Evolutionary conservation across 2,888 invertebrate species (phyloP).

Genomic region (Netelia fuscicornis): DNA sequence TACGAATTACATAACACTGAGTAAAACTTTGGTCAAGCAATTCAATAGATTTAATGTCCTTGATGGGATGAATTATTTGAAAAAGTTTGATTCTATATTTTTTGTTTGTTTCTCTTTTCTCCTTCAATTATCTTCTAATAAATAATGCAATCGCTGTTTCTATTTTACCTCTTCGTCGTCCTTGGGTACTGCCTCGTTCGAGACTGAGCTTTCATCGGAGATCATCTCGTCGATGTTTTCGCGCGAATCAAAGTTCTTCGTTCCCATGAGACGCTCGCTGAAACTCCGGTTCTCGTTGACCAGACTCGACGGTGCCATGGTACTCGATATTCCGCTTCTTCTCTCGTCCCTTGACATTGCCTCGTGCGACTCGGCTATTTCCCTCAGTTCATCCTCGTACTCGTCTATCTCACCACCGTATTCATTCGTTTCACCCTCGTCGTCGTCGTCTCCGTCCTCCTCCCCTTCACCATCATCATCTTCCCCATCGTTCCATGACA

Average conservation of each 20-base stretch:
- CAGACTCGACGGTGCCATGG: conserved; percentile 60
- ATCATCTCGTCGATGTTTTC: conserved; percentile 74
- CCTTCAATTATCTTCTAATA: too few species aligned
- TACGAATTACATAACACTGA: background rate
- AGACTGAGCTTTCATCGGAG: conserved; percentile 76
- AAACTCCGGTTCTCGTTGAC: conserved; percentile 46
- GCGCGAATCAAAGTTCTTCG: conserved; percentile 75
- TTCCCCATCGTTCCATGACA: conserved; percentile 52
- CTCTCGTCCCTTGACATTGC: conserved; percentile 78
- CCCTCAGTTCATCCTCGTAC: conserved; percentile 78
- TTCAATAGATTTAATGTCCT: too few species aligned
- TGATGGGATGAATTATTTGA: too few species aligned
- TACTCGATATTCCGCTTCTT: conserved; percentile 68
- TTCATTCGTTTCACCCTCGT: conserved; percentile 65
- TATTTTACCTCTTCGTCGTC: conserved; percentile 72
- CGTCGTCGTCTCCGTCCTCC: conserved; percentile 68
- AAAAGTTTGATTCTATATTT: too few species aligned
- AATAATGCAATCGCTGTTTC: background rate
- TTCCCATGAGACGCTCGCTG: conserved; percentile 31
- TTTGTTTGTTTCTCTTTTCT: too few species aligned
- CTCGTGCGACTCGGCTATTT: conserved; percentile 77
- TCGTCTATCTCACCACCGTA: conserved; percentile 72
- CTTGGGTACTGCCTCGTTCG: conserved; percentile 75
- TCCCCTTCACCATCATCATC: conserved; percentile 54
- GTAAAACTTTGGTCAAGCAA: too few species aligned